A percentile compares a stretch with the other conserved stretches of the same genome.
These are phyloP conservation scores for Chinchilla lanigera DNA, from an alignment of 2,113 vertebrate genomes.

Conservation along the genomic window DNA sequence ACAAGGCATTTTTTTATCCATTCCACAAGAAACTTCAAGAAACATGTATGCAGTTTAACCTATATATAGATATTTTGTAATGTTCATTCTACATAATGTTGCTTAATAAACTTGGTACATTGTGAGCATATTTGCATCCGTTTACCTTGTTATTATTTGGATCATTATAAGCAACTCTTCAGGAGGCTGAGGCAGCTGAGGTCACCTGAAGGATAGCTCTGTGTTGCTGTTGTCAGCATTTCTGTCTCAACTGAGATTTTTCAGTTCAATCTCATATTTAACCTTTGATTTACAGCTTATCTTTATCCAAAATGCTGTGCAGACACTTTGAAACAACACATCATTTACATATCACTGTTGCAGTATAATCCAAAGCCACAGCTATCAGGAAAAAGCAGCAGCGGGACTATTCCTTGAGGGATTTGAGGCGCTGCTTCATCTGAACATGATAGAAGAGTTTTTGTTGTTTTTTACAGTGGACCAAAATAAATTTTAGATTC, in stretches of 20 bases:
- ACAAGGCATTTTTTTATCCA: neutral
- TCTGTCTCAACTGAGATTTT: neutral
- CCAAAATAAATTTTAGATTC: neutral
- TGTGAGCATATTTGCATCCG: neutral
- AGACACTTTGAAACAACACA: constrained; percentile 46
- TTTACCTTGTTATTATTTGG: neutral
- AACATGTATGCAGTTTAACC: neutral
- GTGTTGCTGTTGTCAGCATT: constrained; percentile 12
- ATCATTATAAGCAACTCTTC: neutral
- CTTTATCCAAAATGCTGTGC: constrained; percentile 50
- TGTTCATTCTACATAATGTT: neutral
- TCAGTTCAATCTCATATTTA: constrained; percentile 65
- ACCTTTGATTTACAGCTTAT: constrained; percentile 63
- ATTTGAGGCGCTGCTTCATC: neutral
- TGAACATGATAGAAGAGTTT: neutral
- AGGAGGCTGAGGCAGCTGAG: neutral
- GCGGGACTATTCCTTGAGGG: neutral
- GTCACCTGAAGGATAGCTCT: neutral
- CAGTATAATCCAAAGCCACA: neutral
- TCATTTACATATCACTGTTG: constrained; percentile 50
- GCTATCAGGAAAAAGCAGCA: neutral
- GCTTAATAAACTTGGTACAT: neutral
- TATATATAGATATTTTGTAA: neutral
- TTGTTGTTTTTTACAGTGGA: neutral
- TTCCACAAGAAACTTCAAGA: neutral